Percentiles rank a stretch among this genome's conserved stretches.
These are phyloP conservation scores for Mylabris sibirica DNA, from an alignment of 2,888 invertebrate species.

Conservation along the genomic window DNA sequence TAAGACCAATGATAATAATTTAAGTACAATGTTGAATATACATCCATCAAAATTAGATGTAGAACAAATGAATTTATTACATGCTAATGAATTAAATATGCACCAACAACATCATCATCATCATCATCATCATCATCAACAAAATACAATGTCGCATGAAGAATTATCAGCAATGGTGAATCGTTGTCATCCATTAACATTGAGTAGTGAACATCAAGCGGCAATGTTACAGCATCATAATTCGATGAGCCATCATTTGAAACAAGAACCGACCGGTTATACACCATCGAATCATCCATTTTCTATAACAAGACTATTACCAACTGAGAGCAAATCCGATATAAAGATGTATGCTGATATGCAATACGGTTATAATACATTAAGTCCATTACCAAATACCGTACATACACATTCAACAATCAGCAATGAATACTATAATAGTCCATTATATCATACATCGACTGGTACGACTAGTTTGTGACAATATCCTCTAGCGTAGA, in stretches of 20 bases:
- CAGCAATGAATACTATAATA: constrained; percentile 83
- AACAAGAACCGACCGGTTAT: constrained; percentile 67
- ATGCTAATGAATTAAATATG: constrained; percentile 65
- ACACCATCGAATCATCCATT: constrained; percentile 90
- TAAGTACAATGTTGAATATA: constrained; percentile 59
- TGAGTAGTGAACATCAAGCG: constrained; percentile 58
- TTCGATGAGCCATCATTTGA: constrained; percentile 70
- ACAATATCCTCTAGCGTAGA: constrained; percentile 90
- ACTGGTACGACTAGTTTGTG: constrained; percentile 85
- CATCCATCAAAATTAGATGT: constrained; percentile 65
- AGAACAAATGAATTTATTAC: constrained; percentile 77
- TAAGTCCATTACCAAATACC: constrained; percentile 69
- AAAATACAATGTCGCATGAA: constrained; percentile 65
- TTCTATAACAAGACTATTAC: constrained; percentile 91
- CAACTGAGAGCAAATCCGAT: constrained; percentile 86
- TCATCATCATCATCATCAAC: constrained; percentile 66
- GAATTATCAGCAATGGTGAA: constrained; percentile 73
- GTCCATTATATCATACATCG: constrained; percentile 78
- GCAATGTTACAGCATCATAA: constrained; percentile 63
- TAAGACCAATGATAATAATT: constrained; percentile 63
- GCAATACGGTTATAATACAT: constrained; percentile 72
- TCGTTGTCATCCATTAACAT: constrained; percentile 66
- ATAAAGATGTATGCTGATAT: constrained; percentile 85
- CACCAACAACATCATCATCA: constrained; percentile 65
- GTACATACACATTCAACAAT: constrained; percentile 64